These are phyloP conservation scores for Oophaga pumilio DNA, from an alignment of 2,113 vertebrate genomes.

Conservation along the genomic window DNA sequence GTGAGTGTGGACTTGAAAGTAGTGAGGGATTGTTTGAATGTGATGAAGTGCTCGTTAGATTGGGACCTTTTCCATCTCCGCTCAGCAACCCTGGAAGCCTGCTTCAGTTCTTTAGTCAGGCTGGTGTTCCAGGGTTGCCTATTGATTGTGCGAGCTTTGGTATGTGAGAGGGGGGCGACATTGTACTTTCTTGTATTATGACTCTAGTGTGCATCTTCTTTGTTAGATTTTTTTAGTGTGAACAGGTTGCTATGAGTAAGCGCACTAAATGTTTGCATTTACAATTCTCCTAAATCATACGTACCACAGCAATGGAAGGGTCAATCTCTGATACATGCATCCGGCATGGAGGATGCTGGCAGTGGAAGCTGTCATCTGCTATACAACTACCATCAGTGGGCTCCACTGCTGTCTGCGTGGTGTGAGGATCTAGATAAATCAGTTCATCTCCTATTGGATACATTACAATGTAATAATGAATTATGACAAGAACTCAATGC, in stretches of 20 bases:
- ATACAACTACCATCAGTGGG: constrained; percentile 72
- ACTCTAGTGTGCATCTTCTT: not conserved
- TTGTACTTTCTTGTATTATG: not conserved
- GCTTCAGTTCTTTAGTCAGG: too few relatives aligned
- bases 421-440: constrained; percentile 96
- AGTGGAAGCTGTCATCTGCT: constrained; percentile 91
- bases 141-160: too few relatives aligned
- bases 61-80: too few relatives aligned
- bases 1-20: too few relatives aligned
- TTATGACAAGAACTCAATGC: not conserved
- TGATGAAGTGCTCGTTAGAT: too few relatives aligned
- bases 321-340: constrained; percentile 96
- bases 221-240: not conserved
- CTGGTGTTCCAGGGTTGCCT: too few relatives aligned
- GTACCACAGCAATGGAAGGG: constrained; percentile 94
- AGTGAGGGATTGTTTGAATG: too few relatives aligned
- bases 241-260: not conserved
- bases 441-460: constrained; percentile 85
- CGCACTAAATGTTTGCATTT: not conserved
- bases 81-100: too few relatives aligned
- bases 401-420: constrained; percentile 90
- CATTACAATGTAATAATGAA: not conserved
- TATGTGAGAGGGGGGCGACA: too few relatives aligned
- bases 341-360: constrained; percentile 93
- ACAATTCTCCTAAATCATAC: constrained; percentile 48